A percentile compares a stretch with the other conserved stretches of the same genome.
These are phyloP conservation scores for Lophius piscatorius DNA, from an alignment of 2,113 vertebrate species.

Conservation along the genomic window DNA sequence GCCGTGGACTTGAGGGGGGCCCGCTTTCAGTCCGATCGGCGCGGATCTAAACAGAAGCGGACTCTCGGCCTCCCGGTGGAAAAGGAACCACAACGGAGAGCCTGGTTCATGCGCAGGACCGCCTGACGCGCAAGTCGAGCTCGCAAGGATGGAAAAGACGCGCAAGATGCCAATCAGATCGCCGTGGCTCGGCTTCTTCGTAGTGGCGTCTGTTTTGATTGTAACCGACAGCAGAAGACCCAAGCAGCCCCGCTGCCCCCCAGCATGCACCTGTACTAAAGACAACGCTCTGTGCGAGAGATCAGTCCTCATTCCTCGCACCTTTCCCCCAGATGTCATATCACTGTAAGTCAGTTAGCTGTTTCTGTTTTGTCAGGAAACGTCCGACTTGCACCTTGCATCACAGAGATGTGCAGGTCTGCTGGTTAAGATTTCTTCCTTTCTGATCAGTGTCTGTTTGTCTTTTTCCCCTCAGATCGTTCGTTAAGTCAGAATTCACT, in stretches of 20 bases:
- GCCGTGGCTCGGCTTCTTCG: conserved; percentile 42
- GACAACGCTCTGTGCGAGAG: conserved; percentile 98
- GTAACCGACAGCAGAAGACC: conserved; percentile 86
- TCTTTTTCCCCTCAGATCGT: conserved; percentile 77
- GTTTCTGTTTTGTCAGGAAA: neutral
- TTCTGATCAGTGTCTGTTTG: neutral
- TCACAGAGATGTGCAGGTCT: neutral
- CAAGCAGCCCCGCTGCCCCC: conserved; percentile 90
- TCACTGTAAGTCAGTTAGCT: conserved; percentile 89
- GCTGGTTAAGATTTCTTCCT: too few species aligned
- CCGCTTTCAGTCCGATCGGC: conserved; percentile 8
- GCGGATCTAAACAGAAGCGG: conserved; percentile 39
- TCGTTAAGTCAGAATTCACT: conserved; percentile 79
- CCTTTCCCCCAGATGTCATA: conserved; percentile 93
- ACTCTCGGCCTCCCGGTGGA: conserved; percentile 49
- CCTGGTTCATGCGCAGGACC: conserved; percentile 61
- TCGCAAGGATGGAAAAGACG: conserved; percentile 57
- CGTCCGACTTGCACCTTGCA: neutral
- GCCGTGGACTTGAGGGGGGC: conserved; percentile 22
- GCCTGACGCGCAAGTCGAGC: conserved; percentile 55
- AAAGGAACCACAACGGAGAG: conserved; percentile 21
- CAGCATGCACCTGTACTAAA: conserved; percentile 96
- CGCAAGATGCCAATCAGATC: conserved; percentile 31
- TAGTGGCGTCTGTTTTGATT: conserved; percentile 53
- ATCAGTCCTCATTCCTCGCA: conserved; percentile 91